A percentile compares a stretch with the other conserved stretches of the same genome.
Evolutionary conservation across 2,113 vertebrate genomes (phyloP).

Genomic region (Petroica traversi): DNA sequence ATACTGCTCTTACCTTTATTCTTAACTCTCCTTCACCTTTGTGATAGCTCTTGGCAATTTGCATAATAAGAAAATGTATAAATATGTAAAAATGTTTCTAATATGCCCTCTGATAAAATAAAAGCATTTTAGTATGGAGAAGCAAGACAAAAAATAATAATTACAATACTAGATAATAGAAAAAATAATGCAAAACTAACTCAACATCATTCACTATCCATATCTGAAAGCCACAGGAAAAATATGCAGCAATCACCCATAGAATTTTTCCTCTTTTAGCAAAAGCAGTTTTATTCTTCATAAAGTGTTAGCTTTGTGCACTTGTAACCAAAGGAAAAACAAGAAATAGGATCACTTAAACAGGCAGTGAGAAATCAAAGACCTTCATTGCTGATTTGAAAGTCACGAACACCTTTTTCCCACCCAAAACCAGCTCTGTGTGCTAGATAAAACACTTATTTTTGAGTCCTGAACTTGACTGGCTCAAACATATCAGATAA

Average conservation of each 20-base stretch:
- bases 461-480: conserved; percentile 46
- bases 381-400: conserved; percentile 38
- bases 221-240: background rate
- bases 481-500: background rate
- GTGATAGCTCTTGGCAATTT: conserved; percentile 49
- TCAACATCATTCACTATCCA: background rate
- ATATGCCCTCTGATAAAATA: conserved; percentile 64
- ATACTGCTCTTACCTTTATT: conserved; percentile 46
- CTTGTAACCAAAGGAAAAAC: background rate
- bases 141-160: conserved; percentile 48
- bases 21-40: conserved; percentile 59
- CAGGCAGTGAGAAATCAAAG: conserved; percentile 29
- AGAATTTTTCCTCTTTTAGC: background rate
- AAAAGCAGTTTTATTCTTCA: background rate
- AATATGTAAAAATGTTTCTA: conserved; percentile 70
- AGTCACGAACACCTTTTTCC: conserved; percentile 33
- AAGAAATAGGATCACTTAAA: conserved; percentile 6
- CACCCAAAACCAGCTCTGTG: conserved; percentile 13
- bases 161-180: background rate
- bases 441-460: conserved; percentile 21
- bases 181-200: background rate
- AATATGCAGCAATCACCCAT: background rate
- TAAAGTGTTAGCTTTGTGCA: background rate
- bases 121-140: conserved; percentile 35
- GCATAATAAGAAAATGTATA: conserved; percentile 62